Percentiles rank a stretch among this genome's conserved stretches.
Conservation (phyloP, 2,797 vertebrate genomes). For the Protonibea diacanthus region DNA sequence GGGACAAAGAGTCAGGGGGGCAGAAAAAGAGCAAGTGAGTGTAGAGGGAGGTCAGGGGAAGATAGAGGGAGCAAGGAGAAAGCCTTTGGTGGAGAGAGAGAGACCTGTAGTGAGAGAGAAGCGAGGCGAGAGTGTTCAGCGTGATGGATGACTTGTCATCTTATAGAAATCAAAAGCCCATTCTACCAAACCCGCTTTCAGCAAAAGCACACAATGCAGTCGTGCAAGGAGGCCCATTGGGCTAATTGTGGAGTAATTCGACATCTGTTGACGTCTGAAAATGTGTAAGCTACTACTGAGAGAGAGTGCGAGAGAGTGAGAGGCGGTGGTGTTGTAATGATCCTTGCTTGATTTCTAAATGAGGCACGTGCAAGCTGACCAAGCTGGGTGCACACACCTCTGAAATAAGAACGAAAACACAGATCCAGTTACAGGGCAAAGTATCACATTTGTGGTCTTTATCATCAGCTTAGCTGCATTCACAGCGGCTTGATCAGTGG, state of each 20-base stretch:
- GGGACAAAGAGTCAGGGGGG: slow-evolving; percentile 56
- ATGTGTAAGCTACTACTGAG: slow-evolving; percentile 76
- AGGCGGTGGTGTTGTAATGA: slow-evolving; percentile 72
- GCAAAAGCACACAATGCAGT: slow-evolving; percentile 70
- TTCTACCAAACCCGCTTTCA: slow-evolving; percentile 64
- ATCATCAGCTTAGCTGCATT: slow-evolving; percentile 70
- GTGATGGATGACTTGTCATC: slow-evolving; percentile 84
- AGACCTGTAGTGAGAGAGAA: slow-evolving; percentile 30
- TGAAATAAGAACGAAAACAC: slow-evolving; percentile 81
- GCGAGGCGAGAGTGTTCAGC: slow-evolving; percentile 30
- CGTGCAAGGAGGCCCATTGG: slow-evolving; percentile 72
- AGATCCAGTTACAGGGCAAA: slow-evolving; percentile 75
- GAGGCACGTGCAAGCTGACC: slow-evolving; percentile 74
- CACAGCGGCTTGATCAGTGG: slow-evolving; percentile 71
- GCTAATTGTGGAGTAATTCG: slow-evolving; percentile 84
- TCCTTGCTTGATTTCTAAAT: slow-evolving; percentile 81
- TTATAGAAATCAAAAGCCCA: slow-evolving; percentile 77
- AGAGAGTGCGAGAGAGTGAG: slow-evolving; percentile 34
- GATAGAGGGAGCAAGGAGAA: slow-evolving; percentile 48
- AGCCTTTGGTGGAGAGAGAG: background rate
- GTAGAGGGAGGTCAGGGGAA: slow-evolving; percentile 64
- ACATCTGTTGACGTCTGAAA: slow-evolving; percentile 82
- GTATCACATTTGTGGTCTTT: slow-evolving; percentile 76
- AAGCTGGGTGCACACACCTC: slow-evolving; percentile 63
- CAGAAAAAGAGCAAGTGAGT: slow-evolving; percentile 67